These are phyloP conservation scores for Phyllostomus discolor DNA, from an alignment of 2,113 vertebrate species.

Conservation along the genomic window DNA sequence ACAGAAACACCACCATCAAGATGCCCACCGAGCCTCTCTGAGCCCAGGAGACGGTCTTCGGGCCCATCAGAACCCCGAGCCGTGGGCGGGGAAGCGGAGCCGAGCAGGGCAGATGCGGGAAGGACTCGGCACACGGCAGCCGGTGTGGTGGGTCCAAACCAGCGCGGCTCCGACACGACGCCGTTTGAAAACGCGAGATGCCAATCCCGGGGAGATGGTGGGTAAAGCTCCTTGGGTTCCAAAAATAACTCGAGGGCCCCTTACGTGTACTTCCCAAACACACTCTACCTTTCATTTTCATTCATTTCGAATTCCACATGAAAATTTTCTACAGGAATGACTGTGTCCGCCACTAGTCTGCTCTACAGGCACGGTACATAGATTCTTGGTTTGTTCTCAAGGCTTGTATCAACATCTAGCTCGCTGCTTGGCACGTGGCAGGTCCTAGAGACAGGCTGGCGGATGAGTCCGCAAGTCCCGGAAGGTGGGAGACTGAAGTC, in stretches of 20 bases:
- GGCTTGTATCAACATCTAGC: background rate
- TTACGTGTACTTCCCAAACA: background rate
- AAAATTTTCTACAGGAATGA: background rate
- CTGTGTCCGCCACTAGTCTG: background rate
- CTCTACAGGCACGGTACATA: background rate
- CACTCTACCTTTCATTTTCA: background rate
- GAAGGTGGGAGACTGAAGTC: background rate
- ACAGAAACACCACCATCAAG: background rate
- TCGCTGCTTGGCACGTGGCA: background rate
- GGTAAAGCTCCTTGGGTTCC: background rate
- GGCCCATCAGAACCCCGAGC: background rate
- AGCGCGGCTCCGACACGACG: rapidly evolving
- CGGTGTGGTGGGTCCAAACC: background rate
- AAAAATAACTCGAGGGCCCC: background rate
- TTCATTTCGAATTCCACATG: background rate
- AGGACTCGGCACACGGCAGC: rapidly evolving
- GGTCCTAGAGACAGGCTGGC: background rate
- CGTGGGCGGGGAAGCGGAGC: background rate
- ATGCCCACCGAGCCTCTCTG: background rate
- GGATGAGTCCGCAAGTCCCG: background rate
- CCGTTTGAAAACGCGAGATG: background rate
- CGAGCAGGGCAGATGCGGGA: background rate
- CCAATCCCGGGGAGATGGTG: too few relatives aligned
- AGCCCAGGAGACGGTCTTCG: background rate
- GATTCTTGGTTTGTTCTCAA: background rate